Percentiles rank a stretch among this genome's conserved stretches.
phyloP scores from a whole-genome alignment of 2,888 invertebrate species.

The Augochlorella aurata region DNA sequence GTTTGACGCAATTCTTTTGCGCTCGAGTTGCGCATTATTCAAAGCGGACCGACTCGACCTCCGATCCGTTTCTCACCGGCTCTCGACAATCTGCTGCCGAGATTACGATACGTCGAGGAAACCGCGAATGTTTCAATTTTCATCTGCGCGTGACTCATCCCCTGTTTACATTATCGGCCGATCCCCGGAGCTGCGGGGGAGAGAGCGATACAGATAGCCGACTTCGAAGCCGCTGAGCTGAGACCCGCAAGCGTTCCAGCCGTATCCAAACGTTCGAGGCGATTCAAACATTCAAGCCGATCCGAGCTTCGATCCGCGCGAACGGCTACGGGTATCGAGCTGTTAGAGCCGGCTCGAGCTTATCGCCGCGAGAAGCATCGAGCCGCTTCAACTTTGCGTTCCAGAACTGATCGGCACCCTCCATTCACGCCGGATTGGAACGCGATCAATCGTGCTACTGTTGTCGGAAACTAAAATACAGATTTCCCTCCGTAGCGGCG shows the following conservation, averaged over 20 bases:
- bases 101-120: neutral
- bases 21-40: slow-evolving; percentile 9
- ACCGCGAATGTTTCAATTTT: neutral
- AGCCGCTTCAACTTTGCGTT: slow-evolving; percentile 18
- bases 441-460: neutral
- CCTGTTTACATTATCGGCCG: neutral
- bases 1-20: slow-evolving; percentile 7
- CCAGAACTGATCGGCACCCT: neutral
- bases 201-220: neutral
- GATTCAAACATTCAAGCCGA: neutral
- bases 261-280: neutral
- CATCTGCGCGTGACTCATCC: neutral
- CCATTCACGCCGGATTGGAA: slow-evolving; percentile 1
- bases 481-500: neutral
- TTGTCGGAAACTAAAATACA: neutral
- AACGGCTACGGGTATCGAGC: neutral
- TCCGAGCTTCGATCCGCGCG: neutral
- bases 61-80: neutral
- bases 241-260: neutral
- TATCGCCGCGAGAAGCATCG: neutral
- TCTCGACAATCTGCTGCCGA: neutral
- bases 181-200: neutral
- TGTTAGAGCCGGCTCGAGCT: neutral
- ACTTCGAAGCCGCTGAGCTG: neutral
- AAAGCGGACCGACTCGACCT: neutral